Base-by-base conservation (phyloP, 1,140 invertebrate species). In the Penaeus chinensis region DNA sequence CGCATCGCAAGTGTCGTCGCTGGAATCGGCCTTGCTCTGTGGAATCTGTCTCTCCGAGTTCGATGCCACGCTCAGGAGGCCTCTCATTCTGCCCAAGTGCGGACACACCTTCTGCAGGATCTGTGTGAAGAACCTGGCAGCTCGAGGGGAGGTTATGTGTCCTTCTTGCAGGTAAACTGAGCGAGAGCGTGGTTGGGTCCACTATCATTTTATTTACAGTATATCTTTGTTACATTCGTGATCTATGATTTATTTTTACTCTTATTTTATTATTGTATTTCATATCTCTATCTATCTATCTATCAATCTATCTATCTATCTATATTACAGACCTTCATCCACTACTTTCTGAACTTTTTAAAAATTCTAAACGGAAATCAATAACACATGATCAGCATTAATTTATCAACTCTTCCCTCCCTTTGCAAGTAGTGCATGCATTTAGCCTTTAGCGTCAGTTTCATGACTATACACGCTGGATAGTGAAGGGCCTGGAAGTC, bases 101-200 rank as follows among this genome's bases (percentile, higher is more conserved):
- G 84, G 84, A 24, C 84, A 85, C 84, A 85, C 71, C 84, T 32
- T 78, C 69, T 85, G 84, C 84, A 85, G 84, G 60, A 63, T 78
- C 22, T 85, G 84, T 60, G 24, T 78, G 24, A 85, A 65, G 74
- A 54, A 77, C 10, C 19, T 74, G 37, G 42, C 84, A 1, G n/a
- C 71, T 1, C 27, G 7, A 0, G 62, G 65, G 54, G 71, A 27
- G 66, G 62, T 85, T 16, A 24, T 42, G 47, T 85, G 84, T 62
- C 84, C 71, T 7, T 32, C 24, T 7, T 74, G 71, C 42, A 74
- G 71, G 71, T 32, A 74, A 27, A 4, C 1, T 19, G 27, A 8
- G 18, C 71, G 18, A 16, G 27, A 16, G 5, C 18, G n/a, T 27
- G n/a, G 16, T 27, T 74, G 13, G 27, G 16, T 13, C 11, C 4